Percentiles rank a stretch among this genome's conserved stretches.
phyloP scores from a whole-genome alignment of 2,113 vertebrate genomes.

The Entomyzon cyanotis region DNA sequence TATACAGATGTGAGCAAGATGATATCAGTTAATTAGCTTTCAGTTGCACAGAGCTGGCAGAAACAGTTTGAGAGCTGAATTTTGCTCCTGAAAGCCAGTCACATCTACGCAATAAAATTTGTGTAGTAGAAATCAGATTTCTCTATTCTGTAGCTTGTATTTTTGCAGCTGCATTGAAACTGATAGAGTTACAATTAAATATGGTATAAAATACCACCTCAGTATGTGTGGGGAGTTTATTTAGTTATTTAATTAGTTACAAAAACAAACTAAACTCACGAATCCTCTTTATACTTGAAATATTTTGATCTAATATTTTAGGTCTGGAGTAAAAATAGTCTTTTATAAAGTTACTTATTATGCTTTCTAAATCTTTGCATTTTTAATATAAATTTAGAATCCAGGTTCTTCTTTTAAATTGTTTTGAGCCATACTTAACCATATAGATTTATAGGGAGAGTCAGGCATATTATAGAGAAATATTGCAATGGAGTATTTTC shows the following conservation, averaged over 20 bases:
- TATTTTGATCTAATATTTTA: not conserved
- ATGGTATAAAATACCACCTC: not conserved
- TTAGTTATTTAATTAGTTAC: not conserved
- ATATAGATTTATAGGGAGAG: not conserved
- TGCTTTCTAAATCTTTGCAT: not conserved
- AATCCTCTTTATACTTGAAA: not conserved
- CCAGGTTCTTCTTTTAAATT: not conserved
- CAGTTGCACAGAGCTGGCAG: not conserved
- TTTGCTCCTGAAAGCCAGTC: not conserved
- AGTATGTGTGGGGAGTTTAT: not conserved
- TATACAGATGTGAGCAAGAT: not conserved
- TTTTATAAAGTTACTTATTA: not conserved
- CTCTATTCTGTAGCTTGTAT: not conserved
- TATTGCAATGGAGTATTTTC: not conserved
- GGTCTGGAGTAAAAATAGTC: not conserved
- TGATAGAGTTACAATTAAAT: not conserved
- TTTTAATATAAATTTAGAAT: not conserved
- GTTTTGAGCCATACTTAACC: not conserved
- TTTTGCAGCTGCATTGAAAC: not conserved
- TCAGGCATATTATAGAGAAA: not conserved
- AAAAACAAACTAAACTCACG: not conserved
- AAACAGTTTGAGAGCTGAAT: not conserved
- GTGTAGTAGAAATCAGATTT: not conserved
- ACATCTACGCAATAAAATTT: not conserved
- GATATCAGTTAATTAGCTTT: not conserved